phyloP scores from a whole-genome alignment of 2,797 vertebrate genomes.

The Triplophysa yarkandensis region DNA sequence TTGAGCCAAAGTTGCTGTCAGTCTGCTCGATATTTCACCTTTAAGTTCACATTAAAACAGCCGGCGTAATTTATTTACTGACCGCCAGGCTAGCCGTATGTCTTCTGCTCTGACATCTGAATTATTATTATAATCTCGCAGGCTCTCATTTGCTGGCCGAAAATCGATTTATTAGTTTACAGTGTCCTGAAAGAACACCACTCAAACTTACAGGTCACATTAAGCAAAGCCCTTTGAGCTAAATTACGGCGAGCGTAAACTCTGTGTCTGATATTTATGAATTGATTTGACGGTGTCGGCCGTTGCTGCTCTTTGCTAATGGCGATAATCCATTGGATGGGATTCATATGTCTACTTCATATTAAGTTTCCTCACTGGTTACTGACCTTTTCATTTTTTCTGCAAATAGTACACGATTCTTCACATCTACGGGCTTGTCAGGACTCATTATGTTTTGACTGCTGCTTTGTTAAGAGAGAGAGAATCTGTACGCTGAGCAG shows the following conservation, averaged over 20 bases:
- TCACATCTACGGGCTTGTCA: conserved; percentile 66
- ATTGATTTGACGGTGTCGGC: conserved; percentile 63
- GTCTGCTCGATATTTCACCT: not conserved
- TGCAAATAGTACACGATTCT: conserved; percentile 60
- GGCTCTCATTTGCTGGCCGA: not conserved
- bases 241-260: conserved; percentile 59
- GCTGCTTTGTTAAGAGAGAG: conserved; percentile 64
- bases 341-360: conserved; percentile 76
- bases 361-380: conserved; percentile 74
- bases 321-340: conserved; percentile 74
- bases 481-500: conserved; percentile 57
- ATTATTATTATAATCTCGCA: conserved; percentile 1
- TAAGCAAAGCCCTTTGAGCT: conserved; percentile 54
- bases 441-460: conserved; percentile 66
- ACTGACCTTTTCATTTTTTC: conserved; percentile 78
- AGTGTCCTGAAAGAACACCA: conserved; percentile 1
- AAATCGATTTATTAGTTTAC: conserved; percentile 1
- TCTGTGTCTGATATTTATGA: conserved; percentile 70
- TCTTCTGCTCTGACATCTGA: conserved; percentile 3
- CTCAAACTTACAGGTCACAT: not conserved
- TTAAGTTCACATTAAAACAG: not conserved
- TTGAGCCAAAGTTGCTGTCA: not conserved
- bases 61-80: not conserved
- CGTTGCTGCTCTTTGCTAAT: conserved; percentile 60
- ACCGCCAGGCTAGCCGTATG: not conserved